Conservation (phyloP, 2,888 invertebrate genomes). For the Ormyrus rosae region DNA sequence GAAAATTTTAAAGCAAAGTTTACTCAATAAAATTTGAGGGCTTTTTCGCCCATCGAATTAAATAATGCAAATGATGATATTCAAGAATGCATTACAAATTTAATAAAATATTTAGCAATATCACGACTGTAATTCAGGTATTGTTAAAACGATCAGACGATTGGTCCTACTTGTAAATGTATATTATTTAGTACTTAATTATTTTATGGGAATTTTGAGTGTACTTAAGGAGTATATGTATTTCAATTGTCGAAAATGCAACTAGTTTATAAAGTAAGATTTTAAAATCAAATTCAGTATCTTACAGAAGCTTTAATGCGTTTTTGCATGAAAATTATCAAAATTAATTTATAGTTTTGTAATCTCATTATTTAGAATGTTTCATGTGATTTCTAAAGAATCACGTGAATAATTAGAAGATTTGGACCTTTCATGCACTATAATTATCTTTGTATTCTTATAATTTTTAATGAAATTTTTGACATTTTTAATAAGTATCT, state of each 20-base stretch:
- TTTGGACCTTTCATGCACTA: neutral
- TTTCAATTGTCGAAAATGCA: conserved; percentile 28
- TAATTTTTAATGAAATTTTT: neutral
- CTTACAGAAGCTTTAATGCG: conserved; percentile 21
- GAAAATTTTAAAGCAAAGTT: conserved; percentile 30
- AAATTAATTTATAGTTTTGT: conserved; percentile 42
- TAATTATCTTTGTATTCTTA: neutral
- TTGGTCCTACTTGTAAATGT: conserved; percentile 63
- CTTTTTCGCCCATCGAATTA: conserved; percentile 35
- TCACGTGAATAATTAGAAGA: neutral
- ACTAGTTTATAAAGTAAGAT: conserved; percentile 28
- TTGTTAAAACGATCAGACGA: conserved; percentile 63
- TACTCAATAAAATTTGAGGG: conserved; percentile 32
- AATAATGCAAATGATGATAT: conserved; percentile 42
- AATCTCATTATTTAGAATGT: conserved; percentile 15
- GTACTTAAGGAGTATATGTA: conserved; percentile 64
- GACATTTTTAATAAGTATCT: neutral
- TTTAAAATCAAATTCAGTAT: conserved; percentile 49
- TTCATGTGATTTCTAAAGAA: conserved; percentile 15
- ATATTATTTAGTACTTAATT: conserved; percentile 67
- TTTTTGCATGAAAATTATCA: conserved; percentile 42
- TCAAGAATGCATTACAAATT: conserved; percentile 36
- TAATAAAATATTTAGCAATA: conserved; percentile 50
- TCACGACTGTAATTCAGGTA: conserved; percentile 64
- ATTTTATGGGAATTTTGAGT: conserved; percentile 60